These are phyloP conservation scores for Cyrtonyx montezumae DNA, from an alignment of 2,113 vertebrate genomes.

Conservation along the genomic window DNA sequence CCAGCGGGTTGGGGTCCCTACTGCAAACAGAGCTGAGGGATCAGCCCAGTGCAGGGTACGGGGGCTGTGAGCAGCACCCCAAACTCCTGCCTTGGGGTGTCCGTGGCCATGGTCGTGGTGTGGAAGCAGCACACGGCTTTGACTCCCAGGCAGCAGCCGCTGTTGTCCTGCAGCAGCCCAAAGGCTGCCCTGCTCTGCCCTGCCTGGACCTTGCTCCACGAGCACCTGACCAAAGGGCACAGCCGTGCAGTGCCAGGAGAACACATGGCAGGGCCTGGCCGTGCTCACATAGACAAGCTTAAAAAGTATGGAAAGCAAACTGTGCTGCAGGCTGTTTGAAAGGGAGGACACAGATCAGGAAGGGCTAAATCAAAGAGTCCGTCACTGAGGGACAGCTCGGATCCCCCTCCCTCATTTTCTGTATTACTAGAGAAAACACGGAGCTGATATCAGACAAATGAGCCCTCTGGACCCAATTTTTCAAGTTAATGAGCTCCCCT, in stretches of 20 bases:
- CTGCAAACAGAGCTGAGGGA: not conserved
- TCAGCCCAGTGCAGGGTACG: not conserved
- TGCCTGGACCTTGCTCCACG: not conserved
- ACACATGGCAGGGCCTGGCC: accelerated
- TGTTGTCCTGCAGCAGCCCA: no score
- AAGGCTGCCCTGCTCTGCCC: not conserved
- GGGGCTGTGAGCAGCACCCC: not conserved
- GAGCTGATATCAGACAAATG: conserved; percentile 32
- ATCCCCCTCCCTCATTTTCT: conserved; percentile 8
- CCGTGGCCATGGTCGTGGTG: no score
- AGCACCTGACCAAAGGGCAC: not conserved
- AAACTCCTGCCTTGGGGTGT: not conserved
- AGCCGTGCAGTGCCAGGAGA: not conserved
- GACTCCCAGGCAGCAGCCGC: not conserved
- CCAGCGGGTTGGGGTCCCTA: accelerated
- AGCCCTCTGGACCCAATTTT: conserved; percentile 39
- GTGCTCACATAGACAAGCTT: not conserved
- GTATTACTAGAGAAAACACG: not conserved
- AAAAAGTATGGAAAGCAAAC: not conserved
- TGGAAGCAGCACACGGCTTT: not conserved
- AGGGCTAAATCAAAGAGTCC: not conserved
- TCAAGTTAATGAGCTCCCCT: conserved; percentile 54
- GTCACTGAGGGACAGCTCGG: not conserved
- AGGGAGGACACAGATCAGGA: not conserved
- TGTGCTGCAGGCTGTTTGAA: not conserved